Evolutionary conservation across 2,888 invertebrate genomes (phyloP).

Genomic region (Lasioglossum marginatum): DNA sequence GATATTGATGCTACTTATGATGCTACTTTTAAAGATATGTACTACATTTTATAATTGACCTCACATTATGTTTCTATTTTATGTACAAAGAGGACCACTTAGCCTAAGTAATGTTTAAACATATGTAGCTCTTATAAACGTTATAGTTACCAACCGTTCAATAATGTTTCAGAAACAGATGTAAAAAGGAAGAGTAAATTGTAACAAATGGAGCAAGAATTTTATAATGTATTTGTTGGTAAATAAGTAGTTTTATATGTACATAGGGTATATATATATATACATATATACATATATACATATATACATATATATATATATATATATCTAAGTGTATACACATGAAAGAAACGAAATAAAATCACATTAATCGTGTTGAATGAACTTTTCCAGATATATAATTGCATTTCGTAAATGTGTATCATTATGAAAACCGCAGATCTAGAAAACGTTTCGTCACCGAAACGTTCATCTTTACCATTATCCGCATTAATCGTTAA

Average conservation of each 20-base stretch:
- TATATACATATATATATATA: too few species aligned
- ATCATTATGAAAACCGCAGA: constrained; percentile 55
- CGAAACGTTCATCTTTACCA: constrained; percentile 32
- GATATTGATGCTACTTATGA: background rate
- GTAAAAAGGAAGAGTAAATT: constrained; percentile 22
- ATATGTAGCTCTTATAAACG: background rate
- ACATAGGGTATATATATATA: constrained; percentile 39
- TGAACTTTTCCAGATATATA: constrained; percentile 30
- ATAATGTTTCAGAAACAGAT: background rate
- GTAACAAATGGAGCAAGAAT: constrained; percentile 30
- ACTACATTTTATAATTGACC: constrained; percentile 3
- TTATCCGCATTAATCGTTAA: constrained; percentile 15
- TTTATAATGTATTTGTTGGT: constrained; percentile 47
- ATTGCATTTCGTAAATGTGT: constrained; percentile 13
- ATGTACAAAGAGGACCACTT: constrained; percentile 4
- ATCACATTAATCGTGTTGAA: constrained; percentile 55
- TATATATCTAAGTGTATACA: constrained; percentile 31
- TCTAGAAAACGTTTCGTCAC: constrained; percentile 47
- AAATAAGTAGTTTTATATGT: constrained; percentile 54
- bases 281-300: background rate
- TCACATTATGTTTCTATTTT: background rate
- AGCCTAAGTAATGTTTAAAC: constrained; percentile 3
- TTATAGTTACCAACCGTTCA: background rate
- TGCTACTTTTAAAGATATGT: background rate
- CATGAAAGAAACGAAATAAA: constrained; percentile 51